Base-by-base conservation (phyloP, 2,113 vertebrate genomes). In the Phylloscopus trochiloides region DNA sequence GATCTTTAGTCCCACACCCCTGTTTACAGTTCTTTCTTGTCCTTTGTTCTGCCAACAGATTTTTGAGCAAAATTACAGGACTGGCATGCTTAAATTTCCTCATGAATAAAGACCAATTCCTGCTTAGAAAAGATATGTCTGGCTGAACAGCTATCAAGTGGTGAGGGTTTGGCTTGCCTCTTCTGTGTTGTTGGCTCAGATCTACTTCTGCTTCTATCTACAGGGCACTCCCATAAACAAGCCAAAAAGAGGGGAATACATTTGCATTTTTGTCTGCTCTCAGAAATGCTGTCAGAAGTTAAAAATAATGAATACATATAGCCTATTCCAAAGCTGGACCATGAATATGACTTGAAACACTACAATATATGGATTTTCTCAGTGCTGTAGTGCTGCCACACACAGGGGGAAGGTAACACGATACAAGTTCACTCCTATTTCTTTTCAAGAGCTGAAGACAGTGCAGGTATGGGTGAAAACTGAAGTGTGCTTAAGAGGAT, bases 11-110 rank as follows among this genome's bases (percentile, higher is more conserved):
- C 65, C 63, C 77, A 84, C 93, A 58, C 58, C 73, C 86, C 21
- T 94, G n/a, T 80, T 88, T 92, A 71, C 24, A 80, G 34, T 50
- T 90, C 62, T 71, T 82, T 51, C 55, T n/a, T 68, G 38, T 57
- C 58, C 40, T 94, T 96, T 96, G 57, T 84, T 93, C 75, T 87
- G 55, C 47, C 73, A 93, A 42, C 11, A 74, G 28, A n/a, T 82
- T 75, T 90, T 71, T 83, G 10, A 92, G 38, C 67, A 86, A 95
- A 97, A 97, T 93, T 89, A 90, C 50, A 93, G 77, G 71, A 68
- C 66, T 90, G n/a, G 16, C 8, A 15, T 86, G 24, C 66, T 84
- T 86, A 55, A 40, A 90, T 34, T 38, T 90, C 47, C 40, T 68
- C 59, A 52, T 66, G 85, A 93, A 77, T 91, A 92, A 92, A 94